phyloP scores from a whole-genome alignment of 2,888 invertebrate genomes.

The Synergus gifuensis region DNA sequence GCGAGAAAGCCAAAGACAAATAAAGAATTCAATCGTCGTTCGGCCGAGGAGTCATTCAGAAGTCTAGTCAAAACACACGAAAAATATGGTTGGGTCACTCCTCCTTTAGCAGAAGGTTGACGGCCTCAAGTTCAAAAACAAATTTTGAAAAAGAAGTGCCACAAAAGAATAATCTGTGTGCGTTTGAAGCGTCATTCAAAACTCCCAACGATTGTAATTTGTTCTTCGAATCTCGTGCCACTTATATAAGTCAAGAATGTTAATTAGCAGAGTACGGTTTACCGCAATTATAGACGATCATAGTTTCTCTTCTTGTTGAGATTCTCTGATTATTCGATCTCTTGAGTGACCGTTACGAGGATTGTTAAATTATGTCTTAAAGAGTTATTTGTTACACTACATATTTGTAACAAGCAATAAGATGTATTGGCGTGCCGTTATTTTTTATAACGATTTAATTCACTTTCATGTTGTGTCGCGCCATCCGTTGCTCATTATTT shows the following conservation, averaged over 20 bases:
- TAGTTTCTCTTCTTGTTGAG: neutral
- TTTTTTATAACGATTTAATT: slow-evolving; percentile 40
- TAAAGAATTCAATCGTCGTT: slow-evolving; percentile 87
- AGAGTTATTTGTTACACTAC: slow-evolving; percentile 32
- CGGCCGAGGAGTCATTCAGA: slow-evolving; percentile 93
- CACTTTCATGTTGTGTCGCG: slow-evolving; percentile 20
- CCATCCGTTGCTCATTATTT: slow-evolving; percentile 16
- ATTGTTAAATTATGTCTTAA: slow-evolving; percentile 28
- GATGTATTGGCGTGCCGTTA: slow-evolving; percentile 11
- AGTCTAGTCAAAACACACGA: slow-evolving; percentile 93
- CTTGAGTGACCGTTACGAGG: slow-evolving; percentile 17
- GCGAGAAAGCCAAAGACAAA: slow-evolving; percentile 88
- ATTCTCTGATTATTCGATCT: slow-evolving; percentile 20
- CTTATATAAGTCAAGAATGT: slow-evolving; percentile 19
- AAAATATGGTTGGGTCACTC: slow-evolving; percentile 95
- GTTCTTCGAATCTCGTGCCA: slow-evolving; percentile 38
- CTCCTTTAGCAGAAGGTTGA: slow-evolving; percentile 90
- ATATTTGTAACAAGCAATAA: slow-evolving; percentile 32
- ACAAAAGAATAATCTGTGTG: slow-evolving; percentile 39
- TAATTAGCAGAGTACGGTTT: slow-evolving; percentile 26
- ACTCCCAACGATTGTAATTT: slow-evolving; percentile 30
- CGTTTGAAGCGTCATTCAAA: neutral
- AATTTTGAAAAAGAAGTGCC: slow-evolving; percentile 45
- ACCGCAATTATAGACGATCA: slow-evolving; percentile 22
- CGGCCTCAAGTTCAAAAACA: slow-evolving; percentile 61